Conservation (phyloP, 2,113 vertebrate species). For the Alligator sinensis region DNA sequence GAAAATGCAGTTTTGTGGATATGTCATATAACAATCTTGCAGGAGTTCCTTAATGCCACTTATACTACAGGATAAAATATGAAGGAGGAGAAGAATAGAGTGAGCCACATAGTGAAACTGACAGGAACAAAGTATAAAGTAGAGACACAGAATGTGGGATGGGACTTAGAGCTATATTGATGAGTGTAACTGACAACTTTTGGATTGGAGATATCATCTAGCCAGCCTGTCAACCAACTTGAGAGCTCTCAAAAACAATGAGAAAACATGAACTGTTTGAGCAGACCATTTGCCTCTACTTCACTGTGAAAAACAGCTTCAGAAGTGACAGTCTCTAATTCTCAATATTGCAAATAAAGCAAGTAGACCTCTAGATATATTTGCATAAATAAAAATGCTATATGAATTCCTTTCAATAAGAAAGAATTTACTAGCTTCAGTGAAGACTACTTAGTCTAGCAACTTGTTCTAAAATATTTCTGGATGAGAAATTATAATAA, state of each 20-base stretch:
- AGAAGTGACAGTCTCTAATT: not conserved
- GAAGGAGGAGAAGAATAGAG: no score
- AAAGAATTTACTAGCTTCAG: slow-evolving; percentile 4
- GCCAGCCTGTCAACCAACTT: not conserved
- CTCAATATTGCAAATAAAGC: slow-evolving; percentile 32
- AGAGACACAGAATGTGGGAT: no score
- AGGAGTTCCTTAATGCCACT: no score
- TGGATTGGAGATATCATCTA: no score
- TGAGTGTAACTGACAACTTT: no score
- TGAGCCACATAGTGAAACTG: no score
- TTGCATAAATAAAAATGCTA: slow-evolving; percentile 4
- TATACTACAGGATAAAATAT: no score
- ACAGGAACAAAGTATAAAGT: no score
- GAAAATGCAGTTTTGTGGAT: no score
- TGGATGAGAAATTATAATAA: not conserved
- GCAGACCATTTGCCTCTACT: not conserved
- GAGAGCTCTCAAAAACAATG: not conserved
- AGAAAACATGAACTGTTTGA: slow-evolving; percentile 1
- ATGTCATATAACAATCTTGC: no score
- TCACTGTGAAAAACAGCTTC: slow-evolving; percentile 14
- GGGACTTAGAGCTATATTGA: no score
- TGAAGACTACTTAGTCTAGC: slow-evolving; percentile 3
- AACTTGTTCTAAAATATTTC: not conserved
- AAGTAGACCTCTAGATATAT: not conserved
- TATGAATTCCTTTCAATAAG: not conserved